Evolutionary conservation across 2,888 invertebrate genomes (phyloP).

Genomic region (Sympetrum striolatum): DNA sequence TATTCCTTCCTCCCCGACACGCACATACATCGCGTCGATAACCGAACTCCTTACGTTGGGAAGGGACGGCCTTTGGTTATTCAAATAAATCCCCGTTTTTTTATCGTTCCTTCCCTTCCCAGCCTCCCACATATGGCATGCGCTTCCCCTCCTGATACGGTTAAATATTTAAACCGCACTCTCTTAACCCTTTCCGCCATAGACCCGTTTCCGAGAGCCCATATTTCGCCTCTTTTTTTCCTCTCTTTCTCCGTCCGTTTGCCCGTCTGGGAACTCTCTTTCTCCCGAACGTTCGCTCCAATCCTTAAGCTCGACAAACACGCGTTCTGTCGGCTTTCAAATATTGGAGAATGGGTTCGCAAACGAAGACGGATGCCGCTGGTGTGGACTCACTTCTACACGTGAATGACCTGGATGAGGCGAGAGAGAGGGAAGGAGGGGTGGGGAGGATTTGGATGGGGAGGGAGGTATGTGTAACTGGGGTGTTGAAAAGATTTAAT

Average conservation of each 20-base stretch:
- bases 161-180: neutral
- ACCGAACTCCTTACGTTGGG: neutral
- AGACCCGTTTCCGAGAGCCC: neutral
- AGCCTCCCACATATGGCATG: neutral
- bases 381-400: neutral
- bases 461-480: neutral
- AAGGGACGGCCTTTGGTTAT: neutral
- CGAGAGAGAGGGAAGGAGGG: neutral
- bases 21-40: neutral
- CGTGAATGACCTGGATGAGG: neutral
- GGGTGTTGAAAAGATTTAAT: neutral
- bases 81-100: neutral
- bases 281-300: neutral
- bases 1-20: neutral
- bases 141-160: neutral
- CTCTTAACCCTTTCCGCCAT: neutral
- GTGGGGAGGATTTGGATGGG: neutral
- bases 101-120: neutral
- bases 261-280: neutral
- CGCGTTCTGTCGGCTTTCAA: conserved; percentile 25
- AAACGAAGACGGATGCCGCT: conserved; percentile 10
- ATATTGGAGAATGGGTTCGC: conserved; percentile 31
- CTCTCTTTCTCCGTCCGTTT: neutral
- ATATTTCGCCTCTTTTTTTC: neutral
- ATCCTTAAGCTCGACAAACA: conserved; percentile 36